Evolutionary conservation across 2,113 vertebrate species (phyloP).

Genomic region (Channa maculata): DNA sequence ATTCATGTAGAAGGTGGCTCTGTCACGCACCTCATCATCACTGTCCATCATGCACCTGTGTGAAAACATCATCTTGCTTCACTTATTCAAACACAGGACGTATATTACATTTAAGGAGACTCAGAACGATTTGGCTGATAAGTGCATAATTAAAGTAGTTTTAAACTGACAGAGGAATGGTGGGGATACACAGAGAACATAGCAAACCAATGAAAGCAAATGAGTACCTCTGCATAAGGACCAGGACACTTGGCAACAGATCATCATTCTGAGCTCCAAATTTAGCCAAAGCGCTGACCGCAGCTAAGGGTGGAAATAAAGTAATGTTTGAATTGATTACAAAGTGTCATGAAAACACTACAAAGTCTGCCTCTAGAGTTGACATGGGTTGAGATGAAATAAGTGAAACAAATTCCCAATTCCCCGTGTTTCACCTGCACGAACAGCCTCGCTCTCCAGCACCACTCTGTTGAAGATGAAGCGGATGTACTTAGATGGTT

Average conservation of each 20-base stretch:
- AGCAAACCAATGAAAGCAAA: background rate
- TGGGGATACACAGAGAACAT: background rate
- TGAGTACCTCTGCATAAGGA: conserved; percentile 93
- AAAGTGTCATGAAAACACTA: background rate
- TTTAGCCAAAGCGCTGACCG: conserved; percentile 96
- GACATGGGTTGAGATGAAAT: background rate
- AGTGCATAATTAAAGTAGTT: too few species aligned
- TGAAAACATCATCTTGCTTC: background rate
- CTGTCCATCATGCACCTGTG: conserved; percentile 98
- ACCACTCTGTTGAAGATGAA: conserved; percentile 99
- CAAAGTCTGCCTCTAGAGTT: background rate
- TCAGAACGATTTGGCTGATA: too few species aligned
- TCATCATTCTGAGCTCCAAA: conserved; percentile 98
- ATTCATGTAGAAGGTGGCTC: conserved; percentile 97
- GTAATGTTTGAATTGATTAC: background rate
- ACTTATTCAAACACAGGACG: background rate
- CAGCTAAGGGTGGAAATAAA: conserved; percentile 80
- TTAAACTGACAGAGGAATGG: too few species aligned
- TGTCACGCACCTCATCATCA: conserved; percentile 96
- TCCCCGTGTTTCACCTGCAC: conserved; percentile 87
- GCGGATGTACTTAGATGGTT: conserved; percentile 97
- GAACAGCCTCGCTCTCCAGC: conserved; percentile 95
- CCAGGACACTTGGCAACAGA: conserved; percentile 95
- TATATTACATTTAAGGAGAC: too few species aligned
- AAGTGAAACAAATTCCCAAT: background rate